Percentiles rank a stretch among this genome's conserved stretches.
Conservation (phyloP, 2,797 vertebrate genomes). For the Phrynocephalus forsythii region DNA sequence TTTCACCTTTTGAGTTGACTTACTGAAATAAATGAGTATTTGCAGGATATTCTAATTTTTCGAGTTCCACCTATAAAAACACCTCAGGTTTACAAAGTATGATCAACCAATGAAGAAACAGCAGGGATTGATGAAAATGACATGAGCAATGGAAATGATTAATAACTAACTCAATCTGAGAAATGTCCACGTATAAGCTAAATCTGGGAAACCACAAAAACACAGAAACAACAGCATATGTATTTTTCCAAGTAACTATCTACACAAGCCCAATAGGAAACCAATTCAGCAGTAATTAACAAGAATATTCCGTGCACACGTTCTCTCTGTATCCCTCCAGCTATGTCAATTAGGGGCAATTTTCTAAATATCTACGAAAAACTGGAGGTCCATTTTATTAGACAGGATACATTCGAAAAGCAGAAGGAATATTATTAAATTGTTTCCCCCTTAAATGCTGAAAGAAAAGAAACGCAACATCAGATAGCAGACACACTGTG, state of each 20-base stretch:
- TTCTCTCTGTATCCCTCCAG: slow-evolving; percentile 43
- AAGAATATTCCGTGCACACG: slow-evolving; percentile 57
- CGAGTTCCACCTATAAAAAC: too few species aligned
- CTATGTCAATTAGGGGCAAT: slow-evolving; percentile 67
- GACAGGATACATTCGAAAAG: background rate
- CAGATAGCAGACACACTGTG: slow-evolving; percentile 20
- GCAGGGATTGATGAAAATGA: too few species aligned
- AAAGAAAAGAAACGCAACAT: background rate
- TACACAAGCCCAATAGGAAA: slow-evolving; percentile 56
- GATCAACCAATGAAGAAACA: too few species aligned
- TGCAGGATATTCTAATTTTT: too few species aligned
- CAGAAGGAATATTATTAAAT: background rate
- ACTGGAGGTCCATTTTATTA: background rate
- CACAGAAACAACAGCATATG: slow-evolving; percentile 9
- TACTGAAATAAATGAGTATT: too few species aligned
- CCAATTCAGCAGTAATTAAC: slow-evolving; percentile 67
- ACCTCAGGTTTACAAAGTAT: too few species aligned
- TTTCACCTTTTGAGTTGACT: too few species aligned
- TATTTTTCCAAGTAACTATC: slow-evolving; percentile 53
- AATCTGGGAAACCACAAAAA: background rate
- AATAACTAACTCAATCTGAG: background rate
- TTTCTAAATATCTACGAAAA: slow-evolving; percentile 16
- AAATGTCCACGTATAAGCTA: slow-evolving; percentile 7
- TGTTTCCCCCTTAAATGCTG: background rate
- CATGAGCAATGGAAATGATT: background rate